Evolutionary conservation across 92 coral and sea anemone species (phyloP).

Genomic region (Parazoanthus atlanticus): DNA sequence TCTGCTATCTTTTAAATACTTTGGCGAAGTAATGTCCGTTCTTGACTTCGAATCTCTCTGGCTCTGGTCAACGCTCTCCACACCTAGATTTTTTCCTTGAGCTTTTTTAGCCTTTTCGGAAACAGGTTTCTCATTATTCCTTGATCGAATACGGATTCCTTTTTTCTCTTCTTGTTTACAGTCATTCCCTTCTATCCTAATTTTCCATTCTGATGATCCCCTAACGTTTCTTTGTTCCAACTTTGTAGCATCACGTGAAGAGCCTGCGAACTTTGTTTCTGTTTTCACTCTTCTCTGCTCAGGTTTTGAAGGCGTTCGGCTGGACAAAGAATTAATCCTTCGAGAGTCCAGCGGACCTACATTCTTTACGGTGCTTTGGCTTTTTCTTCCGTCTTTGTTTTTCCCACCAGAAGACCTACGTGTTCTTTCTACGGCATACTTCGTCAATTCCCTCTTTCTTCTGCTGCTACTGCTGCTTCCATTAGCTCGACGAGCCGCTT

Average conservation of each 20-base stretch:
- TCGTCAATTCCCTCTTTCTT: neutral
- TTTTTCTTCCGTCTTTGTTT: slow-evolving; percentile 2
- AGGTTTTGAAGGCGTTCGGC: neutral
- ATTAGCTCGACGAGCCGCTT: neutral
- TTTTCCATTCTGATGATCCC: neutral
- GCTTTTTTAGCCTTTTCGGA: neutral
- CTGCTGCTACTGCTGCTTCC: neutral
- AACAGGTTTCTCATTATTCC: neutral
- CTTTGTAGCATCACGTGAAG: neutral
- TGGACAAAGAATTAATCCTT: neutral
- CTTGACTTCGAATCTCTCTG: neutral
- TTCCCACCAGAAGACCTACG: slow-evolving; percentile 6
- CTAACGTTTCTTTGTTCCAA: neutral
- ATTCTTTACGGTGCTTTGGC: neutral
- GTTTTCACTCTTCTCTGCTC: neutral
- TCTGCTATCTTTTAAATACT: neutral
- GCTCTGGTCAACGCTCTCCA: neutral
- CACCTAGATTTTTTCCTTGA: neutral
- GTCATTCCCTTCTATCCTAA: neutral
- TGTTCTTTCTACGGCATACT: neutral
- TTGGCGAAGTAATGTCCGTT: neutral
- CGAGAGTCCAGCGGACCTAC: neutral
- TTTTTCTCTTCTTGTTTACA: neutral
- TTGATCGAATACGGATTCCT: neutral
- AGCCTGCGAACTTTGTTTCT: neutral